Conservation (phyloP, 2,113 vertebrate species). For the Cyprinodon variegatus region DNA sequence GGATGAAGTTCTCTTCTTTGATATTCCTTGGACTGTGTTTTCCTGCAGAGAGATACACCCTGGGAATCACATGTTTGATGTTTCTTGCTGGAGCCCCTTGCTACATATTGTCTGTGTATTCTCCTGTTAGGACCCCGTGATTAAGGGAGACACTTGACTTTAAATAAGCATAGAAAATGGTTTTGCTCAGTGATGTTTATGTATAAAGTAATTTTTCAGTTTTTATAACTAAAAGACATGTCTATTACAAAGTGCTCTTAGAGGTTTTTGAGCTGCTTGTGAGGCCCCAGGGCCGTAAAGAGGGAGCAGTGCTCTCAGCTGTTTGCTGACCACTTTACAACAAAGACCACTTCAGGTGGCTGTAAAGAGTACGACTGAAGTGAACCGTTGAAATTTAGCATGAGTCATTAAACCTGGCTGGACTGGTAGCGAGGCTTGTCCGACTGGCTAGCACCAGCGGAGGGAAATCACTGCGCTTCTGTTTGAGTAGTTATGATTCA, state of each 20-base stretch:
- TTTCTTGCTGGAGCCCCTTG: constrained; percentile 23
- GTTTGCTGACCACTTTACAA: constrained; percentile 67
- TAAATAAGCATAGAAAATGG: constrained; percentile 4
- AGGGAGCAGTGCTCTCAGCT: constrained; percentile 39
- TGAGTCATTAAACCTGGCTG: constrained; percentile 57
- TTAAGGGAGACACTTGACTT: constrained; percentile 13
- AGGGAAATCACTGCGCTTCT: neutral
- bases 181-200: constrained; percentile 10
- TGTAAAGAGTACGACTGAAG: constrained; percentile 55
- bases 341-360: constrained; percentile 65
- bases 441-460: neutral
- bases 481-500: neutral
- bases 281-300: constrained; percentile 41
- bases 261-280: constrained; percentile 34
- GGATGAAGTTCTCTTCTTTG: constrained; percentile 15
- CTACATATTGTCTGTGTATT: constrained; percentile 31
- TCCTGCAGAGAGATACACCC: constrained; percentile 37
- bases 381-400: constrained; percentile 42
- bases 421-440: constrained; percentile 26
- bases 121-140: constrained; percentile 33
- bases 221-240: constrained; percentile 1
- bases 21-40: constrained; percentile 32
- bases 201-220: constrained; percentile 19
- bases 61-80: constrained; percentile 5
- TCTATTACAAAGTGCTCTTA: constrained; percentile 19